These are phyloP conservation scores for Elachura formosa DNA, from an alignment of 2,113 vertebrate species.

Conservation along the genomic window DNA sequence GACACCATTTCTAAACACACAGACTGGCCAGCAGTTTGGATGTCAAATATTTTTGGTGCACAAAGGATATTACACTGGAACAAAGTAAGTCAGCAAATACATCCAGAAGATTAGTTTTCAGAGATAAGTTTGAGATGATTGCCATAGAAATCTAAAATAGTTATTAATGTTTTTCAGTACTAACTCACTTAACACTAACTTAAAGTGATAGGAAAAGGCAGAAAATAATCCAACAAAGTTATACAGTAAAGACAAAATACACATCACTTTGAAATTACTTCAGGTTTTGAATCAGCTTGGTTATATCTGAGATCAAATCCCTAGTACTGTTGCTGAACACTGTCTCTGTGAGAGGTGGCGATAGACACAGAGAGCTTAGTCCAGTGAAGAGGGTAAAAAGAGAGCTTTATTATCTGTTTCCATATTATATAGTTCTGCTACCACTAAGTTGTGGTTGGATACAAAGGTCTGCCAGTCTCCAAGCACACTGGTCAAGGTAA, in stretches of 20 bases:
- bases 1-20: background rate
- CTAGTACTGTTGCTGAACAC: background rate
- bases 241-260: background rate
- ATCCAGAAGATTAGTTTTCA: background rate
- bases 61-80: background rate
- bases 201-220: background rate
- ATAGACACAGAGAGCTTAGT: no score
- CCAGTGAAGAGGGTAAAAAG: no score
- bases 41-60: background rate
- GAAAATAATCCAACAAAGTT: background rate
- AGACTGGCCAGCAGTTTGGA: background rate
- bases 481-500: no score
- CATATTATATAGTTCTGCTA: no score
- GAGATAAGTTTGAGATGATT: background rate
- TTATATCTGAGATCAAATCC: background rate
- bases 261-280: background rate
- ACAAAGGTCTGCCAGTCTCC: no score
- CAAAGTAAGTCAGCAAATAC: background rate
- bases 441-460: no score
- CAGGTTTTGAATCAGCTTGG: background rate
- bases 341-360: no score
- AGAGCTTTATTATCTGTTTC: no score
- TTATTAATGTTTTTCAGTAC: background rate
- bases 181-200: background rate
- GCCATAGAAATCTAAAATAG: background rate